Evolutionary conservation across 2,888 invertebrate genomes (phyloP), one percentile per base, ranked within the genome.

Genomic region (Antitype chi): DNA sequence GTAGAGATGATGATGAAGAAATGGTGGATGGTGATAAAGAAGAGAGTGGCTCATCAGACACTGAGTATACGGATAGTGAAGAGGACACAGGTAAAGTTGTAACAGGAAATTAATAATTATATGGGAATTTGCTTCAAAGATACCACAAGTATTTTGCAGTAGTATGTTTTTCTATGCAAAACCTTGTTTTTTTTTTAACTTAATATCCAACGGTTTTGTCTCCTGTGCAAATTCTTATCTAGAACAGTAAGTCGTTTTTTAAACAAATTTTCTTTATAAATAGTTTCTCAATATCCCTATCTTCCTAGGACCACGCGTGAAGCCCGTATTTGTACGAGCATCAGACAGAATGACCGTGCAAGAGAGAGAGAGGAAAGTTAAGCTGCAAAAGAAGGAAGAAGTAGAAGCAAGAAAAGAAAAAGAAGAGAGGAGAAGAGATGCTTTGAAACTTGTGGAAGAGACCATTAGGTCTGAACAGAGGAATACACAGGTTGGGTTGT

Each of bases 261-360:
- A 28, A 38, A n/a, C 9, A 13, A 5, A 71, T 38, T 23, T 32
- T 25, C 17, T 49, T 7, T 28, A n/a, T 25, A 25, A 15, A 60
- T 5, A 8, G 49, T 76, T 76, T 53, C 13, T 32, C 1, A 32
- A 32, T 69, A 25, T 55, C 8, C 25, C 11, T 8, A 43, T 23
- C 11, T 62, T 81, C 0, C 59, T 57, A 97, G 99, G 99, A 11
- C 99, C 99, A 0, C 97, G 99, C 75, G 97, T 99, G 15, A 99
- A 99, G 91, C 99, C 99, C 0, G 98, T 99, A 0, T 99, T 99
- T 96, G 99, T 99, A 0, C 97, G 98, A 82, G 99, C 99, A 88
- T 98, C 98, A 76, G 99, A 99, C 90, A 97, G 99, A 76, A 98
- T 99, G 85, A 99, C 99, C 0, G 98, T 99, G 28, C 98, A 99